Evolutionary conservation across 1,140 invertebrate genomes (phyloP), one percentile per base, ranked within the genome.

Genomic region (Oncopodura yosiiana): DNA sequence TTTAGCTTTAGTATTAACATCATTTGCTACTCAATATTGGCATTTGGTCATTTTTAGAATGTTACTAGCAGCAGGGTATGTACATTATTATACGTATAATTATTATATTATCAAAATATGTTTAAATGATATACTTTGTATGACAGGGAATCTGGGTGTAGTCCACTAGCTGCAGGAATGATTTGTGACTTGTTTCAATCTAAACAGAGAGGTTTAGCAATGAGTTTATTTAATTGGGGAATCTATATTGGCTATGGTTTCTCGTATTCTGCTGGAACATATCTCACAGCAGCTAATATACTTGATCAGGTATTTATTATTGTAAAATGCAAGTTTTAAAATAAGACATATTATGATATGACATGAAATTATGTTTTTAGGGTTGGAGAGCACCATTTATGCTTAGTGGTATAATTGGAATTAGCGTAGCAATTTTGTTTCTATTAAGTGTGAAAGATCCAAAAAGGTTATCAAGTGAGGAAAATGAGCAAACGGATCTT

Each of bases 141-240:
- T n/a, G n/a, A 39, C 66, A 86, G 84, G 5, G 89, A 94, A 70
- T 83, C 88, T 2, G 88, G 86, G 1, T 90, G 88, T 67, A 91
- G 91, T 70, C 91, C 91, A 0, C 70, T 94, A 62, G 86, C 87
- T 2, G 89, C 87, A 46, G 82, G 82, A 3, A 81, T 94, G 38
- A 75, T 94, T 14, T 85, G 87, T 0, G 89, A 94, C 66, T 79
- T 88, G 62, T 90, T 90, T 64, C 77, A 80, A 0, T 58, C 66
- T 69, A 76, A 84, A 49, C 81, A 87, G 59, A 77, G 89, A 57
- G 91, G 85, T 8, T 71, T 92, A 12, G 90, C 92, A 1, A 81
- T 94, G 75, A 89, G 90, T 1, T 82, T 94, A 49, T 94, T 94
- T 72, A 94, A 94, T 70, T 94, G 88, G 88, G 91, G 91, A 29